phyloP scores from a whole-genome alignment of 2,113 vertebrate species.

The Carollia perspicillata region DNA sequence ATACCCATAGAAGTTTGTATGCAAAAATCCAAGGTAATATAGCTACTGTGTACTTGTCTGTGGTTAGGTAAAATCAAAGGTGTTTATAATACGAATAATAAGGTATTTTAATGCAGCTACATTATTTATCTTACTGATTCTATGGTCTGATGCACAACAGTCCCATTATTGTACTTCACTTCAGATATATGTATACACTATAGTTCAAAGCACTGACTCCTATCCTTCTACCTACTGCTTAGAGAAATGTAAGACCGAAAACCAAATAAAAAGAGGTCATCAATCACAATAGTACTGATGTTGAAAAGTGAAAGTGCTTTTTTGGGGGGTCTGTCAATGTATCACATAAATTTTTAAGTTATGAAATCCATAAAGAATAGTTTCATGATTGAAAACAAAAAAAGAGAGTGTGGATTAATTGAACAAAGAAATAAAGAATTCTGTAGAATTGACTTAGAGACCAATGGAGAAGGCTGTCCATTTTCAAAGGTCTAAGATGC shows the following conservation, averaged over 20 bases:
- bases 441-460: background rate
- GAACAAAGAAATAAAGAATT: background rate
- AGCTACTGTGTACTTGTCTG: slow-evolving; percentile 38
- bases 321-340: background rate
- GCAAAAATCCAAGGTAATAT: slow-evolving; percentile 11
- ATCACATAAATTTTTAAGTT: slow-evolving; percentile 49
- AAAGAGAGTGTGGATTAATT: background rate
- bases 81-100: slow-evolving; percentile 73
- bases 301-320: slow-evolving; percentile 58
- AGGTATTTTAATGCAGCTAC: slow-evolving; percentile 71
- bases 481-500: background rate
- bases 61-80: slow-evolving; percentile 66
- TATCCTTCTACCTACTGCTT: slow-evolving; percentile 63
- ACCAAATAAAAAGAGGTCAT: slow-evolving; percentile 79
- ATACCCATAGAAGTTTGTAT: slow-evolving; percentile 40
- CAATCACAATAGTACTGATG: slow-evolving; percentile 74
- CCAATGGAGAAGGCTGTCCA: background rate
- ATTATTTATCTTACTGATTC: slow-evolving; percentile 71
- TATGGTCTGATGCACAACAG: slow-evolving; percentile 69
- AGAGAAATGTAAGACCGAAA: slow-evolving; percentile 55
- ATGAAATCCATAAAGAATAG: slow-evolving; percentile 44
- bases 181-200: slow-evolving; percentile 76
- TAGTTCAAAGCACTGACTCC: slow-evolving; percentile 74
- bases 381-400: slow-evolving; percentile 28
- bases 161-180: slow-evolving; percentile 72